Percentiles rank a stretch among this genome's conserved stretches.
These are phyloP conservation scores for Spinibarbus caldwelli DNA, from an alignment of 2,797 vertebrate species.

Conservation along the genomic window DNA sequence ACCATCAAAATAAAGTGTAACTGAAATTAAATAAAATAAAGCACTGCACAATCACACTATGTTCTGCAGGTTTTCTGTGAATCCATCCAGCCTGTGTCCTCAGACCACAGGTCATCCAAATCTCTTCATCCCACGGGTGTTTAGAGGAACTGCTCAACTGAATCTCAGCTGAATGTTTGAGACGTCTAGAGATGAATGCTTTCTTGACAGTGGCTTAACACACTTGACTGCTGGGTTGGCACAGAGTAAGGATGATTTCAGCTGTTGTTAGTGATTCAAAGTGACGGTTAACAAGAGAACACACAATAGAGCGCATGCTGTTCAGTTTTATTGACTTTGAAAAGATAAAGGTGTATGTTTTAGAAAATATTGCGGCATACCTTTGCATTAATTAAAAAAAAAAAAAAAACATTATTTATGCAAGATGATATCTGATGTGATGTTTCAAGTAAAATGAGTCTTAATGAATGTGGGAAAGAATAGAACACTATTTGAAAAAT, in stretches of 20 bases:
- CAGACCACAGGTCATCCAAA: not conserved
- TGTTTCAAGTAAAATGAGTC: not conserved
- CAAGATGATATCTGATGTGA: not conserved
- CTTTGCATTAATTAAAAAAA: not conserved
- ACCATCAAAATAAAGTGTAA: too few relatives aligned
- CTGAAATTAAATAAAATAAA: too few relatives aligned
- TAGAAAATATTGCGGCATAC: not conserved
- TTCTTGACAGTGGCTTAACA: not conserved
- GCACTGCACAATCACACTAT: not conserved
- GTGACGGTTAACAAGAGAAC: not conserved
- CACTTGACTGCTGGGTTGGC: not conserved
- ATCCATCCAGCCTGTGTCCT: not conserved
- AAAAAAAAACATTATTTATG: not conserved
- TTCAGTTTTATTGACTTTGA: not conserved
- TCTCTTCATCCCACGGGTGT: not conserved
- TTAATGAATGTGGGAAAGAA: not conserved
- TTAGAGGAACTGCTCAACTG: constrained; percentile 5
- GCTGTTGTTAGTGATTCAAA: not conserved
- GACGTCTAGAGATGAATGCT: not conserved
- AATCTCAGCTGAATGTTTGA: constrained; percentile 8
- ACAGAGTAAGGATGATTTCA: not conserved
- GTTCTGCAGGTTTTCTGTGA: not conserved
- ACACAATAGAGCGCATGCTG: constrained; percentile 7
- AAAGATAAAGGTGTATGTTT: not conserved
- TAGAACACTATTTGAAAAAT: not conserved